Base-by-base conservation (phyloP, 2,888 invertebrate genomes). In the Noctua comes region DNA sequence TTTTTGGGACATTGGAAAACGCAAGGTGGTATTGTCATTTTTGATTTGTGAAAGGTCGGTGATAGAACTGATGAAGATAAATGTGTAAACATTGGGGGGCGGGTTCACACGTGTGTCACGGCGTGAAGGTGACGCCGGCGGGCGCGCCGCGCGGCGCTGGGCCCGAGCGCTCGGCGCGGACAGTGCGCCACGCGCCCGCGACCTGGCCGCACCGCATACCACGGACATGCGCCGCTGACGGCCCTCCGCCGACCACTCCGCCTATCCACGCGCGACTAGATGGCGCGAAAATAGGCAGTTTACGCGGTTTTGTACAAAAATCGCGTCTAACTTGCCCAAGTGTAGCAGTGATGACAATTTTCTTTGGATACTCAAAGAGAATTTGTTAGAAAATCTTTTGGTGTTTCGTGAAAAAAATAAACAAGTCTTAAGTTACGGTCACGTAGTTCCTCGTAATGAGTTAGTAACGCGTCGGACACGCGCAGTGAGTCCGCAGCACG, bases 171-270 rank as follows among this genome's bases (percentile, higher is more conserved):
- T n/a, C 43, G 74, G 69, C 75, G 83, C 90, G 92, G 90, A 89
- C 96, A 96, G 96, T 96, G 95, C 93, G 94, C 94, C 94, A 91
- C 94, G 94, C 92, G 94, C 95, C 92, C 93, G 96, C 96, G 94
- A 90, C 90, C 93, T 88, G 95, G 91, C 92, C 95, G 94, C 96
- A 93, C 92, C 91, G 91, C 87, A 79, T 80, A 88, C 90, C 91
- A 90, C 89, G 89, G 87, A 77, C 91, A 93, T 93, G 93, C 92
- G 92, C 91, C 89, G 79, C 88, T 88, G 76, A 84, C 84, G 84
- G 85, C 51, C 86, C 68, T 59, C 75, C 68, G 73, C 79, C 79
- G 66, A 76, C 43, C 85, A 80, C 75, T 82, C 84, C 88, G 89
- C 86, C 90, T 88, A 89, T 88, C 78, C 83, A 80, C 79, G 82